Percentiles rank a stretch among this genome's conserved stretches.
These are phyloP conservation scores for Celastrina argiolus DNA, from an alignment of 2,888 invertebrate species.

Conservation along the genomic window DNA sequence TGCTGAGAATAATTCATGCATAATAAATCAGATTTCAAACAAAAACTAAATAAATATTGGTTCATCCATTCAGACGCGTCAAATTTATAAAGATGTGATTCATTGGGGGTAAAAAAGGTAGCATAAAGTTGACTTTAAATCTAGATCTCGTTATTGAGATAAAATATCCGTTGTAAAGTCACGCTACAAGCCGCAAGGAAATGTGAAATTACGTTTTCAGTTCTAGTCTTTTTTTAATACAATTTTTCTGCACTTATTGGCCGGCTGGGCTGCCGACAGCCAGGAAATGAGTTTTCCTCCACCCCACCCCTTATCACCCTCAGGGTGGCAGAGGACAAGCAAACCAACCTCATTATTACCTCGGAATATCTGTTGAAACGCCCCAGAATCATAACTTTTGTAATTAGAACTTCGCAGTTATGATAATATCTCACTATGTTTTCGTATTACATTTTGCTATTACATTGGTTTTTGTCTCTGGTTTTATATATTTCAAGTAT, in stretches of 20 bases:
- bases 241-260: conserved; percentile 67
- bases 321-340: conserved; percentile 44
- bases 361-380: conserved; percentile 50
- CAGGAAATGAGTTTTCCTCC: conserved; percentile 70
- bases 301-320: conserved; percentile 27
- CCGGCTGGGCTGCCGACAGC: conserved; percentile 57
- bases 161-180: conserved; percentile 19
- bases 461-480: neutral
- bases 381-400: conserved; percentile 29
- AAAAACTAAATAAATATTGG: no score
- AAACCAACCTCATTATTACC: conserved; percentile 59
- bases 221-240: conserved; percentile 55
- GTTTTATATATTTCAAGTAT: neutral
- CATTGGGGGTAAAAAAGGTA: neutral
- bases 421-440: conserved; percentile 16
- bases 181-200: conserved; percentile 41
- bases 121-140: neutral
- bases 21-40: no score
- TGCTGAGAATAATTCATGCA: no score
- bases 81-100: no score
- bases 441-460: neutral
- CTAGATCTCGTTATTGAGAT: neutral
- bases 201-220: conserved; percentile 54
- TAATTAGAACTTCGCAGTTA: conserved; percentile 29
- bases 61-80: no score